phyloP scores from a whole-genome alignment of 2,113 vertebrate species.

The Strix uralensis region DNA sequence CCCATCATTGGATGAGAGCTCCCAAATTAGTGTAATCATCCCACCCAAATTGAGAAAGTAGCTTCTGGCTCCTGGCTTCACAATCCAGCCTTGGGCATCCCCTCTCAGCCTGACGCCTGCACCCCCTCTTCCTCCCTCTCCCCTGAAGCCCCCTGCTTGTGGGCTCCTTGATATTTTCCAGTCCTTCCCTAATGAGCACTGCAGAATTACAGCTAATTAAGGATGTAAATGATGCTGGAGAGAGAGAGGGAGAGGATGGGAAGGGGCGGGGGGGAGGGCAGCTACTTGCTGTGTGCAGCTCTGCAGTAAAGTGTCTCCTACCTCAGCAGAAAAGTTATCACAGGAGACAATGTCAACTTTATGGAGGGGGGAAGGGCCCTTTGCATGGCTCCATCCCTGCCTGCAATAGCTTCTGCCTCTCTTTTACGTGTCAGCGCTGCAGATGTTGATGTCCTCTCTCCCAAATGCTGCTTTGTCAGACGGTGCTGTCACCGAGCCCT shows the following conservation, averaged over 20 bases:
- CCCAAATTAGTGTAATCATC: background rate
- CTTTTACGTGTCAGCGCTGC: background rate
- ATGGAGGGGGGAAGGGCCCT: constrained; percentile 36
- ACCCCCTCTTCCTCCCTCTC: background rate
- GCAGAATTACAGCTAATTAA: constrained; percentile 90
- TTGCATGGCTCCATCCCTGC: background rate
- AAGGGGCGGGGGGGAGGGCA: constrained; percentile 2
- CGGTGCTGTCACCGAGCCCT: background rate
- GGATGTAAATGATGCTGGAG: constrained; percentile 87
- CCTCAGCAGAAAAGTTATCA: constrained; percentile 89
- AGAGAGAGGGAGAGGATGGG: constrained; percentile 67
- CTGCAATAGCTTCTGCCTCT: background rate
- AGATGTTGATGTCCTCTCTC: constrained; percentile 28
- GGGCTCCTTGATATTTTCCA: constrained; percentile 74
- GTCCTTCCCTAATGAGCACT: constrained; percentile 81
- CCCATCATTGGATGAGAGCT: background rate
- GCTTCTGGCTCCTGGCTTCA: background rate
- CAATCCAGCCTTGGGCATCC: background rate
- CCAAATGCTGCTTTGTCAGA: constrained; percentile 33
- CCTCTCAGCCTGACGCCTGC: background rate
- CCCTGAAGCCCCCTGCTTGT: constrained; percentile 52
- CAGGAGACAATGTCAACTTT: constrained; percentile 86
- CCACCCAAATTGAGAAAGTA: background rate
- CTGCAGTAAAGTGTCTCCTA: constrained; percentile 88
- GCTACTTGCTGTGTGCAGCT: constrained; percentile 82